Base-by-base conservation (phyloP, 2,113 vertebrate genomes). In the Pterocles gutturalis region DNA sequence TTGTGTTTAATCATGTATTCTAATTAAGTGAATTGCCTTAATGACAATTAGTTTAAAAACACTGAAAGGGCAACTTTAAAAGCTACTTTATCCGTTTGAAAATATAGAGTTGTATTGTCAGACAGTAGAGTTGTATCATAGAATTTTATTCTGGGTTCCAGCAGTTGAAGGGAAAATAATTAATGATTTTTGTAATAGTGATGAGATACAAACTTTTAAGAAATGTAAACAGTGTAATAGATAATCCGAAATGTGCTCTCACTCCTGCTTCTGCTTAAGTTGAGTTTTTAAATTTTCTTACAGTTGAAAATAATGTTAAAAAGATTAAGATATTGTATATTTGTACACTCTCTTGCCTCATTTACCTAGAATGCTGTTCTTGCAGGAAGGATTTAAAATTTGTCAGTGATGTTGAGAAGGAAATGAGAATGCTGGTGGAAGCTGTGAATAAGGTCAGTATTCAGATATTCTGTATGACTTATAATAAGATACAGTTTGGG, bases 361-460 rank as follows among this genome's bases (percentile, higher is more conserved):
- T 70, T 95, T 83, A 97, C 70, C 34, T 87, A 38, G 79, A 85
- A 70, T 64, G 26, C 43, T 96, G 53, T 97, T 95, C 57, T 93
- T 94, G 80, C 98, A 99, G 99, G 97, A 99, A 99, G 97, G 99
- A 99, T 95, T 96, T 99, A 79, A 99, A 99, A 90, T 99, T 99
- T 97, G 98, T 99, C 93, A 98, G 98, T 79, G 99, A 99, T 22
- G 94, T 99, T 34, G 99, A 99, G 96, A 99, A 99, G 91, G 99
- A 99, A 97, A 99, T 99, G 95, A 99, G 98, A 98, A 98, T 98
- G 79, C 98, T 99, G 20, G 99, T 99, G 87, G 99, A 99, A 94
- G 98, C 99, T 33, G 98, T 98, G 49, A 99, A 99, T 97, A 99
- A 99, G 99, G 99, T 99, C 97, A 96, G 98, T 97, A 58, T 95